Conservation (phyloP, 2,888 invertebrate species). For the Piscicola geometra region DNA sequence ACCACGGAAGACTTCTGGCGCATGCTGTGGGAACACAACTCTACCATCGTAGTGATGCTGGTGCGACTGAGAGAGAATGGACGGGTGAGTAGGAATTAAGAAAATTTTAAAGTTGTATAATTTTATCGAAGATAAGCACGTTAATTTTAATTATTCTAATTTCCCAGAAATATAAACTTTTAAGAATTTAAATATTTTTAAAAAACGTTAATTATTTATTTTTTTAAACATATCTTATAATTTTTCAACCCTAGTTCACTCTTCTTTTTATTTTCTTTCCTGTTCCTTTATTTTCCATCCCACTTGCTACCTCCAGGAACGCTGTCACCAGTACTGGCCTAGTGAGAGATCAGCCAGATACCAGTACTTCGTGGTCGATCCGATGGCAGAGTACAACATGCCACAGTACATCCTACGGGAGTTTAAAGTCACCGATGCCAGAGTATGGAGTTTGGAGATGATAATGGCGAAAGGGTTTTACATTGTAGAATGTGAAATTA, state of each 20-base stretch:
- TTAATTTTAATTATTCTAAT: too few species aligned
- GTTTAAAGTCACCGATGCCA: conserved; percentile 95
- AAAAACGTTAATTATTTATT: too few species aligned
- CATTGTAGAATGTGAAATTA: not conserved
- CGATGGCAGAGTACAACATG: conserved; percentile 99
- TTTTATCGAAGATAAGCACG: too few species aligned
- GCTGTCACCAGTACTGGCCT: conserved; percentile 99
- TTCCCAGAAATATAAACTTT: too few species aligned
- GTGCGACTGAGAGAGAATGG: conserved; percentile 97
- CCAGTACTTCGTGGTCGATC: conserved; percentile 96
- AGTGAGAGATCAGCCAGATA: conserved; percentile 93
- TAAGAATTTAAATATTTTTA: too few species aligned
- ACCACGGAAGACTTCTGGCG: conserved; percentile 98
- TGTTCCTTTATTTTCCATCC: not conserved
- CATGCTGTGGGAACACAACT: conserved; percentile 99
- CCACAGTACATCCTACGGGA: conserved; percentile 96
- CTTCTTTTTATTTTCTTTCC: not conserved
- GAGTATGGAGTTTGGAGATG: conserved; percentile 56
- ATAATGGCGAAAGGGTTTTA: not conserved
- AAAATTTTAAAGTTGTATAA: too few species aligned
- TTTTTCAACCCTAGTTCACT: not conserved
- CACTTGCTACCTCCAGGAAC: conserved; percentile 74
- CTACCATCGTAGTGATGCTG: conserved; percentile 96
- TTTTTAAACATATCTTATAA: not conserved
- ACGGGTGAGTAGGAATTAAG: conserved; percentile 67